Conservation (phyloP, 2,888 invertebrate species). For the Schizotus pectinicornis region DNA sequence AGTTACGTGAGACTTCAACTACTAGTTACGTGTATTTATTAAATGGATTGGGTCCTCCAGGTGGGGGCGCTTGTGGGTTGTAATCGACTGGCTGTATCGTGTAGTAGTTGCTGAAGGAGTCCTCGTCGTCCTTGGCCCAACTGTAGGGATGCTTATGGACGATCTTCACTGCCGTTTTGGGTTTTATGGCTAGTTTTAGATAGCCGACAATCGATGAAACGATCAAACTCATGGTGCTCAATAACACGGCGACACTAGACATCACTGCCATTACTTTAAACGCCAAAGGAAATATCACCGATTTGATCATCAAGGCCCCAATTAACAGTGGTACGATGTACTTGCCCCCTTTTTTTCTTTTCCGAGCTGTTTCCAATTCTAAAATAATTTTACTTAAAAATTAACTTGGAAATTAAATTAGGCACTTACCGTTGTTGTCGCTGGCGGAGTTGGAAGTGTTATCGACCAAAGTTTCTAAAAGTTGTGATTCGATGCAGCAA, state of each 20-base stretch:
- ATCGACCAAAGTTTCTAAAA: not conserved
- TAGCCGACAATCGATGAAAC: slow-evolving; percentile 69
- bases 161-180: slow-evolving; percentile 53
- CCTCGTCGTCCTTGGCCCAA: slow-evolving; percentile 56
- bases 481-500: not conserved
- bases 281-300: slow-evolving; percentile 70
- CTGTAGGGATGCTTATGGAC: slow-evolving; percentile 54
- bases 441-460: not conserved
- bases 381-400: slow-evolving; percentile 1
- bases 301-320: slow-evolving; percentile 69
- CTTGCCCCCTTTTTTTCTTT: slow-evolving; percentile 54
- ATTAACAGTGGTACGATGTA: slow-evolving; percentile 69
- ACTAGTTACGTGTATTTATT: too few species aligned
- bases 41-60: too few species aligned
- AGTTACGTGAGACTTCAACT: too few species aligned
- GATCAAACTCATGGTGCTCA: slow-evolving; percentile 63
- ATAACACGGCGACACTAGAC: slow-evolving; percentile 64
- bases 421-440: not conserved
- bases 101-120: slow-evolving; percentile 51
- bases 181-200: slow-evolving; percentile 58
- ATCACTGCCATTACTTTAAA: slow-evolving; percentile 73
- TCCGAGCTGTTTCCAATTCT: slow-evolving; percentile 26
- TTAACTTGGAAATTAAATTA: not conserved
- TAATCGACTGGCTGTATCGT: slow-evolving; percentile 1
- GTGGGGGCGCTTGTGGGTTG: too few species aligned